Conservation (phyloP, 2,888 invertebrate species). For the Masnerella sp. region DNA sequence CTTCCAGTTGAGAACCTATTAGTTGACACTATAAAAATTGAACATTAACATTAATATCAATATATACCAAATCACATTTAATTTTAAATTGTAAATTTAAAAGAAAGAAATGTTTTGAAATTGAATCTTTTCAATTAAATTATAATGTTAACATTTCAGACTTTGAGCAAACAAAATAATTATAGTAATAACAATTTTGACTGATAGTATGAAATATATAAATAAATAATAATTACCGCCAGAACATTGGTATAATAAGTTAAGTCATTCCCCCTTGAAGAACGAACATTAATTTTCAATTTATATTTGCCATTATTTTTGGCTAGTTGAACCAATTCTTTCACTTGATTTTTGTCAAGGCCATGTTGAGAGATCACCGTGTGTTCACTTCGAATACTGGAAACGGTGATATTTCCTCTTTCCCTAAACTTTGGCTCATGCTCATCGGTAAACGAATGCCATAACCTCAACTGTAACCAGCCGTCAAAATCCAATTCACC, state of each 20-base stretch:
- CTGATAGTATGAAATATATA: no score
- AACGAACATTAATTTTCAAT: constrained; percentile 83
- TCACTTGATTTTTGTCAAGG: constrained; percentile 80
- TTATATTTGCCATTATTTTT: constrained; percentile 86
- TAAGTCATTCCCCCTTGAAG: constrained; percentile 83
- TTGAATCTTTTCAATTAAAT: no score
- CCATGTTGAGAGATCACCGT: constrained; percentile 82
- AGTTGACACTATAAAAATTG: constrained; percentile 82
- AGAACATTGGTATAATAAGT: constrained; percentile 88
- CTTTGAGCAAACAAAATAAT: no score
- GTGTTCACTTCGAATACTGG: constrained; percentile 84
- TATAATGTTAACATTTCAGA: no score
- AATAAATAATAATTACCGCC: constrained; percentile 86
- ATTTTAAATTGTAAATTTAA: no score
- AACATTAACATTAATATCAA: constrained; percentile 8
- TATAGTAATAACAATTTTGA: no score
- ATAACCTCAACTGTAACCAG: constrained; percentile 84
- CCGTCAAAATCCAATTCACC: constrained; percentile 86
- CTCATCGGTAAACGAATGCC: constrained; percentile 82
- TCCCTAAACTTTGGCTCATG: constrained; percentile 80
- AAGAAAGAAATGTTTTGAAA: no score
- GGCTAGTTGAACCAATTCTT: constrained; percentile 82
- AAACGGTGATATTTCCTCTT: constrained; percentile 85
- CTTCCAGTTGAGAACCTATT: constrained; percentile 86
- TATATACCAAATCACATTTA: no score